phyloP scores from a whole-genome alignment of 2,797 vertebrate species.

The Danio albolineatus region DNA sequence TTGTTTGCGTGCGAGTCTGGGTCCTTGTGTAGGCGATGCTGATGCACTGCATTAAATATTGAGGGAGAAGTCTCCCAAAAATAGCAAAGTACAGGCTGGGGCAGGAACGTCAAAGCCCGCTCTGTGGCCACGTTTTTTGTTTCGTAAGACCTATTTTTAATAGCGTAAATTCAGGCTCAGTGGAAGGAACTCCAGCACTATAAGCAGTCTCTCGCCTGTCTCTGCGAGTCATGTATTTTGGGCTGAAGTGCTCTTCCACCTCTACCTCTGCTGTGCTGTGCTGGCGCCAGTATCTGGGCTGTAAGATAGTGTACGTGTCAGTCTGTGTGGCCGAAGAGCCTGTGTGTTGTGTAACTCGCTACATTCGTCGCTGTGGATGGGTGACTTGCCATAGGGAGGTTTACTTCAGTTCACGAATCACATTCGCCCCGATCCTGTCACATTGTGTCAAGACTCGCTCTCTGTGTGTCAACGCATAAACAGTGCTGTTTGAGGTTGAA shows the following conservation, averaged over 20 bases:
- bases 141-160: not conserved
- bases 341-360: conserved; percentile 75
- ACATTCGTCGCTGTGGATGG: conserved; percentile 72
- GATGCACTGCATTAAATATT: conserved; percentile 83
- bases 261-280: conserved; percentile 33
- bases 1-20: conserved; percentile 77
- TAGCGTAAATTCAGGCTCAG: not conserved
- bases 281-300: conserved; percentile 54
- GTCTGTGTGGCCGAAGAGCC: conserved; percentile 64
- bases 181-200: conserved; percentile 6
- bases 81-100: conserved; percentile 71
- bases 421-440: conserved; percentile 67
- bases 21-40: conserved; percentile 78
- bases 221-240: conserved; percentile 32
- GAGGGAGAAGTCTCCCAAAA: conserved; percentile 77
- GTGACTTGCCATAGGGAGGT: conserved; percentile 69
- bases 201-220: conserved; percentile 38
- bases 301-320: conserved; percentile 68
- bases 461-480: conserved; percentile 58
- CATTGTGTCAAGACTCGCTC: conserved; percentile 56
- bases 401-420: conserved; percentile 72
- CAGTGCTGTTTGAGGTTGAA: conserved; percentile 14
- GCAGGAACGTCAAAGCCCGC: conserved; percentile 55
- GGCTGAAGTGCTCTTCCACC: conserved; percentile 39
- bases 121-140: conserved; percentile 53